These are phyloP conservation scores for Enteromius anoplus DNA, from an alignment of 2,797 vertebrate genomes.

Conservation along the genomic window DNA sequence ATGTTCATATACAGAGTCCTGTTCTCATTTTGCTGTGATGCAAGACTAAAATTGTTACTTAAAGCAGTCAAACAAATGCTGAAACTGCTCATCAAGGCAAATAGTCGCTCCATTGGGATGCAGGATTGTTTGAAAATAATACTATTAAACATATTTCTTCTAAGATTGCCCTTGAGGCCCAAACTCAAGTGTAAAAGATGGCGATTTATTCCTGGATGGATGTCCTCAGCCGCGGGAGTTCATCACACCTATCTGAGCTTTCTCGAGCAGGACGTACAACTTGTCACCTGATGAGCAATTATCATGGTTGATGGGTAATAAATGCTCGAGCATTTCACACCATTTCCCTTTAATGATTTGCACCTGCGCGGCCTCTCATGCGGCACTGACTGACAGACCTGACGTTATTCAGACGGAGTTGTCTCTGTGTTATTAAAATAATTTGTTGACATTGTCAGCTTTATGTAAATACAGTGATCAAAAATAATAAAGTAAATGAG, in stretches of 20 bases:
- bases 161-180: neutral
- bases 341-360: slow-evolving; percentile 32
- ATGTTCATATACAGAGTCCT: too few species aligned
- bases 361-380: slow-evolving; percentile 16
- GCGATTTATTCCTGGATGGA: slow-evolving; percentile 15
- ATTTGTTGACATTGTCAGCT: neutral
- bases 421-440: slow-evolving; percentile 3
- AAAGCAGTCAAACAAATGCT: neutral
- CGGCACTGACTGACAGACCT: slow-evolving; percentile 25
- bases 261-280: slow-evolving; percentile 32
- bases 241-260: slow-evolving; percentile 31
- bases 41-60: neutral
- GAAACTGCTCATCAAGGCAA: neutral
- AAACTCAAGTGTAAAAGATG: slow-evolving; percentile 10
- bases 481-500: neutral
- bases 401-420: neutral
- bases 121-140: neutral
- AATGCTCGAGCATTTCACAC: slow-evolving; percentile 33
- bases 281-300: slow-evolving; percentile 51
- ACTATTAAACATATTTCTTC: neutral
- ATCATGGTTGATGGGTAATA: slow-evolving; percentile 45
- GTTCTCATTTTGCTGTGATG: too few species aligned
- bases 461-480: neutral
- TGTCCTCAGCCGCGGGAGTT: slow-evolving; percentile 29
- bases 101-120: neutral